A percentile compares a stretch with the other conserved stretches of the same genome.
These are phyloP conservation scores for Thomomys bottae DNA, from an alignment of 2,113 vertebrate genomes.

Conservation along the genomic window DNA sequence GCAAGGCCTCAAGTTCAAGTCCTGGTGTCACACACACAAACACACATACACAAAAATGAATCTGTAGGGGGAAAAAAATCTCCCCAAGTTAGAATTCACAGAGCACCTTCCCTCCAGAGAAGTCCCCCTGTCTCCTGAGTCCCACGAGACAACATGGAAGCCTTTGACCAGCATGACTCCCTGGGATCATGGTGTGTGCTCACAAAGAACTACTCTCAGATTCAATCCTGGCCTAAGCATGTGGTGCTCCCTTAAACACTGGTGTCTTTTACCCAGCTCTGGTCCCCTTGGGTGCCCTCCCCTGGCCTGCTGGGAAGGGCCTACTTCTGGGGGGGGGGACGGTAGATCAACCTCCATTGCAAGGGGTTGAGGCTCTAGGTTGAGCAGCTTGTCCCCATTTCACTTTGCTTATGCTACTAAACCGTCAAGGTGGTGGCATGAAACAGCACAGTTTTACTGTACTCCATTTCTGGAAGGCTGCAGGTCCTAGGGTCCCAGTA, in stretches of 20 bases:
- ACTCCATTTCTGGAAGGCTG: too few relatives aligned
- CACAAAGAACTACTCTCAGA: too few relatives aligned
- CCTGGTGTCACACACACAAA: too few relatives aligned
- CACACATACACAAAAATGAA: too few relatives aligned
- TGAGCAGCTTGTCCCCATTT: too few relatives aligned
- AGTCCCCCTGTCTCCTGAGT: accelerated
- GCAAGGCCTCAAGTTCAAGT: too few relatives aligned
- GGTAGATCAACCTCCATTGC: too few relatives aligned
- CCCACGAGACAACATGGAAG: background rate
- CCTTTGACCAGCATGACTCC: too few relatives aligned
- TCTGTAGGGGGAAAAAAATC: too few relatives aligned
- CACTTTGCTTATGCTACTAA: background rate
- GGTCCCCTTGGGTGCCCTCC: background rate
- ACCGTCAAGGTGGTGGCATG: accelerated
- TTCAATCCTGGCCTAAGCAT: accelerated
- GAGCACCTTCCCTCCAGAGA: background rate
- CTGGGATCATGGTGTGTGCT: background rate
- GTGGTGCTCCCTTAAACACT: accelerated
- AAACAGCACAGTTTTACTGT: background rate
- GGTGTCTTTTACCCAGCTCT: accelerated
- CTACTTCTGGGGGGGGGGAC: too few relatives aligned
- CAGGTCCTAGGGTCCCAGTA: too few relatives aligned
- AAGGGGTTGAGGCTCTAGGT: too few relatives aligned
- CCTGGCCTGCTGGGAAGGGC: background rate
- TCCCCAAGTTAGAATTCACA: background rate